These are phyloP conservation scores for Cyanoderma ruficeps DNA, from an alignment of 2,113 vertebrate species.

Conservation along the genomic window DNA sequence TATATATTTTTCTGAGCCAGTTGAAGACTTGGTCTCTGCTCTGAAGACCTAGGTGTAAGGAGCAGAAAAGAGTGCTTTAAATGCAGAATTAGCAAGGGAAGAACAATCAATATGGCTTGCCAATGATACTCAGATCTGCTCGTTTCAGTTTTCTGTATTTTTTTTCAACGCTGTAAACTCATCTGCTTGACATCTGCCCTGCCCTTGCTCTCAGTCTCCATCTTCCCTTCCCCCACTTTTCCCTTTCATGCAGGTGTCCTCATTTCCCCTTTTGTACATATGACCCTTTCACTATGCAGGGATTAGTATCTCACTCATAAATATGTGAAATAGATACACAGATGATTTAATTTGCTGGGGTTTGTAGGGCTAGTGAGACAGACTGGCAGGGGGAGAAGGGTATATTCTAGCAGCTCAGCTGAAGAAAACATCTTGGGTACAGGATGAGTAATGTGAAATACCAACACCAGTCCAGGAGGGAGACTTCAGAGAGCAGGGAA, in stretches of 20 bases:
- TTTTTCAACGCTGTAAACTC: not conserved
- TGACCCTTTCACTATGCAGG: conserved; percentile 20
- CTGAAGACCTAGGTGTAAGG: not conserved
- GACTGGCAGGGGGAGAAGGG: not conserved
- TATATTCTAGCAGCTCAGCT: not conserved
- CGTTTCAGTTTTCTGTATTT: not conserved
- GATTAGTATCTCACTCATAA: conserved; percentile 35
- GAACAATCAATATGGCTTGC: not conserved
- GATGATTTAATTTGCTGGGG: conserved; percentile 34
- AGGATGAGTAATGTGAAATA: not conserved
- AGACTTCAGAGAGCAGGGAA: not conserved
- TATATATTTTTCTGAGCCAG: not conserved
- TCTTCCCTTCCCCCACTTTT: not conserved
- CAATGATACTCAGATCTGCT: not conserved
- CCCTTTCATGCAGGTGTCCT: conserved; percentile 7
- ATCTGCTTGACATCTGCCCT: not conserved
- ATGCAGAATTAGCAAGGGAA: not conserved
- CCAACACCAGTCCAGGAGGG: not conserved
- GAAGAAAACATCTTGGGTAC: not conserved
- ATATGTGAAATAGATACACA: conserved; percentile 32
- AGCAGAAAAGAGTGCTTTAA: not conserved
- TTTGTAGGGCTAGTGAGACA: not conserved
- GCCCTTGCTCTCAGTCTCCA: not conserved
- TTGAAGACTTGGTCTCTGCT: not conserved
- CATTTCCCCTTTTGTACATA: conserved; percentile 1